phyloP scores from a whole-genome alignment of 2,113 vertebrate genomes.

The Spea multiplicata region DNA sequence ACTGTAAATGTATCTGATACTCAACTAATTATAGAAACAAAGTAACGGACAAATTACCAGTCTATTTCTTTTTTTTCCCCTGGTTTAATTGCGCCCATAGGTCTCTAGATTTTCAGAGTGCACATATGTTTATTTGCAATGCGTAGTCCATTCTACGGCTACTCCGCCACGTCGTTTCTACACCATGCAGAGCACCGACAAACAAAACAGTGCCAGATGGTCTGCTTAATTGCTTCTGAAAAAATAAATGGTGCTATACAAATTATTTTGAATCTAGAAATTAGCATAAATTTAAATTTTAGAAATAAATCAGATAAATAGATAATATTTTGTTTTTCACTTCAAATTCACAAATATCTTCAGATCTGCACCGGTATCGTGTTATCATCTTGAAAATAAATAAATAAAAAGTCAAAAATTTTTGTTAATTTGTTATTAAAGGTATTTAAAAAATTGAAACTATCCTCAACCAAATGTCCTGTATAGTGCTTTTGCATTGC shows the following conservation, averaged over 20 bases:
- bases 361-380: no score
- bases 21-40: no score
- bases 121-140: neutral
- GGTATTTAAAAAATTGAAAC: no score
- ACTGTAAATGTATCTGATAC: no score
- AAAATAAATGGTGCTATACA: neutral
- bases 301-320: neutral
- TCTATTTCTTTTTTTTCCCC: neutral
- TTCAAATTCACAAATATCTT: no score
- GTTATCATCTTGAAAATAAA: no score
- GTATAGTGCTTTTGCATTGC: no score
- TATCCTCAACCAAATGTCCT: no score
- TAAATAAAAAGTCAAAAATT: no score
- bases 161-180: neutral
- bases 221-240: neutral
- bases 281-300: neutral
- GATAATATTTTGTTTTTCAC: neutral
- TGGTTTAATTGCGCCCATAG: neutral
- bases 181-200: neutral
- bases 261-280: neutral
- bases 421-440: no score
- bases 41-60: no score
- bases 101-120: constrained; percentile 3
- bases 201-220: constrained; percentile 8
- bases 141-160: constrained; percentile 3